Conservation (phyloP, 2,797 vertebrate genomes). For the Hydrolagus colliei region DNA sequence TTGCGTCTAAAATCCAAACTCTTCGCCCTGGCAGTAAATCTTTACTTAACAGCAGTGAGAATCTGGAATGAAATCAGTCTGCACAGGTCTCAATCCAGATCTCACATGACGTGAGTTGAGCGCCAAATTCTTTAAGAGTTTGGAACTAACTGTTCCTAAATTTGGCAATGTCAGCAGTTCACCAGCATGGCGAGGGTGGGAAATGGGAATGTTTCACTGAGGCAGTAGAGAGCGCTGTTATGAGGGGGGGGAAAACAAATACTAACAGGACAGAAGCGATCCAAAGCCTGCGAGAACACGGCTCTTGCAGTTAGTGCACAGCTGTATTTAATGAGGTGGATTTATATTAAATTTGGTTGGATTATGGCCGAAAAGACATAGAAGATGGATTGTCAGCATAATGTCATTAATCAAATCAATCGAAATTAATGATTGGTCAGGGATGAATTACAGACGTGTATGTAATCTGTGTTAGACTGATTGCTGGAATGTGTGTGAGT, state of each 20-base stretch:
- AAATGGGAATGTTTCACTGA: neutral
- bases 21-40: neutral
- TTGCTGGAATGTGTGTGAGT: conserved; percentile 8
- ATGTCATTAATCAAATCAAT: conserved; percentile 18
- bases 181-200: neutral
- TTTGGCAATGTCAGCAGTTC: neutral
- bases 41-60: neutral
- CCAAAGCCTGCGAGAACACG: neutral
- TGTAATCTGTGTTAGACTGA: conserved; percentile 1
- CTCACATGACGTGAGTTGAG: neutral
- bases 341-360: conserved; percentile 12
- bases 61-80: neutral
- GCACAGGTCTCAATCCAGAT: neutral
- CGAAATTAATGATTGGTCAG: conserved; percentile 22
- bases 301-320: neutral
- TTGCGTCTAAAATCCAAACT: neutral
- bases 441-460: neutral
- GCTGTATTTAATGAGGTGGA: conserved; percentile 24
- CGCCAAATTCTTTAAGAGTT: neutral
- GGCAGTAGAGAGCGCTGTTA: neutral
- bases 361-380: neutral
- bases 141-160: neutral
- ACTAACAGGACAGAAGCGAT: neutral
- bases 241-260: neutral
- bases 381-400: neutral